Evolutionary conservation across 1,140 invertebrate genomes (phyloP).

Genomic region (Musca domestica): DNA sequence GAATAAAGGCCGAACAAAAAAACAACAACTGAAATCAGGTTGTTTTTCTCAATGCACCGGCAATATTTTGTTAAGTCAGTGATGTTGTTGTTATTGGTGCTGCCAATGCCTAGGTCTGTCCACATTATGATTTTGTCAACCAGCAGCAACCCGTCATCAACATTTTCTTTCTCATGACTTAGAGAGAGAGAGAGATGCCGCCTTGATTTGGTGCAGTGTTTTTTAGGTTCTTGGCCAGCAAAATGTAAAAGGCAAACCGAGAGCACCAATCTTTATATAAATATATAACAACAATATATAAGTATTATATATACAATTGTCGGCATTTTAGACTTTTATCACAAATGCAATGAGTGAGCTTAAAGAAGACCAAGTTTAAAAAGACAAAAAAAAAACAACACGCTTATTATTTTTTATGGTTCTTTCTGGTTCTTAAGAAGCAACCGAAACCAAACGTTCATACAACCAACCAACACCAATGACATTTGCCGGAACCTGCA

Average conservation of each 20-base stretch:
- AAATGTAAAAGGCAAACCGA: neutral
- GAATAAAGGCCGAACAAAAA: neutral
- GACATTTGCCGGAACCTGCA: too few relatives aligned
- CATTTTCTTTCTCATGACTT: neutral
- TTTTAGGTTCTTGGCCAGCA: neutral
- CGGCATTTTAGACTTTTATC: slow-evolving; percentile 31
- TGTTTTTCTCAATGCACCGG: slow-evolving; percentile 1
- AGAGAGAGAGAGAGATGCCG: neutral
- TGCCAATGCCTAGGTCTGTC: neutral
- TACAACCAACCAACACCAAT: too few relatives aligned
- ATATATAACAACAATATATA: too few relatives aligned
- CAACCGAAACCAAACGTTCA: neutral
- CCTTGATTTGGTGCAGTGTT: neutral
- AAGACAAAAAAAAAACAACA: neutral
- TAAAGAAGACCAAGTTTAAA: neutral
- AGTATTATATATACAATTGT: slow-evolving; percentile 23
- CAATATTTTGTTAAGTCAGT: slow-evolving; percentile 13
- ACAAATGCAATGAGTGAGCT: slow-evolving; percentile 10
- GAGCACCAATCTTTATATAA: neutral
- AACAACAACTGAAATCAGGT: slow-evolving; percentile 16
- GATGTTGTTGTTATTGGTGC: neutral
- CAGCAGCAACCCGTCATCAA: slow-evolving; percentile 8
- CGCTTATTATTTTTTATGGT: slow-evolving; percentile 20
- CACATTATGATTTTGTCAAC: slow-evolving; percentile 19
- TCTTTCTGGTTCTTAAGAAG: neutral